These are phyloP conservation scores for Cheirogaleus medius DNA, from an alignment of 2,113 vertebrate species.

Conservation along the genomic window DNA sequence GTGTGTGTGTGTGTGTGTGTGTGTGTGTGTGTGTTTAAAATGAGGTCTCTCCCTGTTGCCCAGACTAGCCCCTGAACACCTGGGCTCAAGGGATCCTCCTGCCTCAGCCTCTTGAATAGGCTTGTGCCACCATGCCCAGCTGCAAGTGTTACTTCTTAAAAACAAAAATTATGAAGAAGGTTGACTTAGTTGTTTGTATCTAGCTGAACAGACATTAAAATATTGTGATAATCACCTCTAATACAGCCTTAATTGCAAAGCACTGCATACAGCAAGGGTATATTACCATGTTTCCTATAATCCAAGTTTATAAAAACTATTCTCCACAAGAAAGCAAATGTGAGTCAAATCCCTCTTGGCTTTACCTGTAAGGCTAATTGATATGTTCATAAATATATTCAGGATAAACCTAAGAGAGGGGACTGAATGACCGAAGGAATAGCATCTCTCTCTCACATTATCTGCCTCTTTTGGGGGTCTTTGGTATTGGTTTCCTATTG, in stretches of 20 bases:
- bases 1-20: too few relatives aligned
- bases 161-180: background rate
- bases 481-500: background rate
- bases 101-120: background rate
- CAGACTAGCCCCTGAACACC: background rate
- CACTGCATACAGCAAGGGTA: fast-evolving
- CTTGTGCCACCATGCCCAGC: background rate
- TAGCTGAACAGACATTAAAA: background rate
- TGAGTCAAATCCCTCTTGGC: background rate
- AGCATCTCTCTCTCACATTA: background rate
- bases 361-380: background rate
- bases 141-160: background rate
- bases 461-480: background rate
- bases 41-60: background rate
- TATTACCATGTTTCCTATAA: background rate
- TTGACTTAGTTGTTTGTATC: background rate
- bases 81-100: background rate
- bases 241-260: background rate
- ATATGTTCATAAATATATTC: background rate
- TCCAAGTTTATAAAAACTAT: background rate
- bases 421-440: background rate
- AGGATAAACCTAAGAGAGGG: background rate
- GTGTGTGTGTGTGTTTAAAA: too few relatives aligned
- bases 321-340: background rate
- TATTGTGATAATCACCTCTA: background rate